Base-by-base conservation (phyloP, 2,888 invertebrate species). In the Tetrapedia diversipes region DNA sequence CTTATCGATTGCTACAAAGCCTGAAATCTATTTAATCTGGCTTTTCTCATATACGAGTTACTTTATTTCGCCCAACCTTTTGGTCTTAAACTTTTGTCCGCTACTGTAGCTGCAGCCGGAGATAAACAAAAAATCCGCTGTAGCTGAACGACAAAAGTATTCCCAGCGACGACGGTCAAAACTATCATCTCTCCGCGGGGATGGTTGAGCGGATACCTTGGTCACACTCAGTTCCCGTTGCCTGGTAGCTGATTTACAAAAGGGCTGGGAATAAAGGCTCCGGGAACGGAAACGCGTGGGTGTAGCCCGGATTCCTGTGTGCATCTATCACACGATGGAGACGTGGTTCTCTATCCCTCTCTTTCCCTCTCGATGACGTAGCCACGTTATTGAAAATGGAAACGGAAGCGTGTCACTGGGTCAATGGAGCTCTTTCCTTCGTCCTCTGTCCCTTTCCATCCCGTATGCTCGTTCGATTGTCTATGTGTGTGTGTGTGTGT, bases 391-490 rank as follows among this genome's bases (percentile, higher is more conserved):
- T 75, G 80, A 65, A 86, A 86, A 84, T 84, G 82, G 85, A 84
- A 87, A 85, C 81, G 82, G 67, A 89, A 89, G 89, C 89, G 79
- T 89, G 89, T 82, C 88, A 89, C 69, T 79, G 75, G 88, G 86
- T 88, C 88, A 86, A 86, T 82, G 88, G 83, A 86, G 80, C 82
- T 82, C 72, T 82, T 81, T 77, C 63, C 57, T 71, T 43, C 56
- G 24, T 54, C 34, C 66, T 10, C 29, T 34, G 39, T 59, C 32
- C 60, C 66, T 65, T 54, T 64, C n/a, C n/a, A n/a, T 49, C 45
- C 51, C 41, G 49, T 29, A n/a, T 56, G 51, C 60, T 63, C 47
- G 60, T 53, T 37, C 39, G n/a, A 37, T 16, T 41, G 51, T 47
- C 45, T 49, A n/a, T n/a, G n/a, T n/a, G n/a, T n/a, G n/a, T n/a